phyloP scores from a whole-genome alignment of 2,797 vertebrate genomes.

The Lagorchestes hirsutus region DNA sequence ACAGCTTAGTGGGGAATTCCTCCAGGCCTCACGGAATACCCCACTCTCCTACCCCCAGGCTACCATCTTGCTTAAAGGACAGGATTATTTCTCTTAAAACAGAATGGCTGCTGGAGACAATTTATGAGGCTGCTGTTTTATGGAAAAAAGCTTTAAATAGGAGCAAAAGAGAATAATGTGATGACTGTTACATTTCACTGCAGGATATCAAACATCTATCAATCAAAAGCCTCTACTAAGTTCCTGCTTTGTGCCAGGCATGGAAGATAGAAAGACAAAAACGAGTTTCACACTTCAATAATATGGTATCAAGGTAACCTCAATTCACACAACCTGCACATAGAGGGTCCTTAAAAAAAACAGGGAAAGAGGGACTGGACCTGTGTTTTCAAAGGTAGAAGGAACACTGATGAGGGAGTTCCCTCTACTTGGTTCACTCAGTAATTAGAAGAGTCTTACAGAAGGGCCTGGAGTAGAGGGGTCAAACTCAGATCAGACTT shows the following conservation, averaged over 20 bases:
- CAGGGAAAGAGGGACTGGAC: not conserved
- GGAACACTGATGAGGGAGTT: not conserved
- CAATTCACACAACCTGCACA: not conserved
- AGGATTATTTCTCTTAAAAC: not conserved
- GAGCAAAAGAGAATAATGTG: not conserved
- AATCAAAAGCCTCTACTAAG: not conserved
- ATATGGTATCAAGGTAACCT: not conserved
- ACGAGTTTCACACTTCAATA: not conserved
- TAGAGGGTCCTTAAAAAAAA: not conserved
- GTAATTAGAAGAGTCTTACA: not conserved
- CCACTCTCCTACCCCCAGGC: not conserved
- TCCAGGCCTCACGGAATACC: not conserved
- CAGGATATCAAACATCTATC: not conserved
- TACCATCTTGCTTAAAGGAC: not conserved
- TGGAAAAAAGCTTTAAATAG: not conserved
- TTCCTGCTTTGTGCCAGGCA: not conserved
- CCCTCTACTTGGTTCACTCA: not conserved
- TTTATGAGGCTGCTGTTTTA: not conserved
- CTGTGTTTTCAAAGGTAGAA: not conserved
- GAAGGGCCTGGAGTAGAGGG: not conserved
- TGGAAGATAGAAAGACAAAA: not conserved
- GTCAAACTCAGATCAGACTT: not conserved
- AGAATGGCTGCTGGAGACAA: not conserved
- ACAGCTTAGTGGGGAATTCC: not conserved
- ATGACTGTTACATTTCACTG: not conserved